A percentile compares a stretch with the other conserved stretches of the same genome.
Evolutionary conservation across 2,797 vertebrate genomes (phyloP).

Genomic region (Todus mexicanus): DNA sequence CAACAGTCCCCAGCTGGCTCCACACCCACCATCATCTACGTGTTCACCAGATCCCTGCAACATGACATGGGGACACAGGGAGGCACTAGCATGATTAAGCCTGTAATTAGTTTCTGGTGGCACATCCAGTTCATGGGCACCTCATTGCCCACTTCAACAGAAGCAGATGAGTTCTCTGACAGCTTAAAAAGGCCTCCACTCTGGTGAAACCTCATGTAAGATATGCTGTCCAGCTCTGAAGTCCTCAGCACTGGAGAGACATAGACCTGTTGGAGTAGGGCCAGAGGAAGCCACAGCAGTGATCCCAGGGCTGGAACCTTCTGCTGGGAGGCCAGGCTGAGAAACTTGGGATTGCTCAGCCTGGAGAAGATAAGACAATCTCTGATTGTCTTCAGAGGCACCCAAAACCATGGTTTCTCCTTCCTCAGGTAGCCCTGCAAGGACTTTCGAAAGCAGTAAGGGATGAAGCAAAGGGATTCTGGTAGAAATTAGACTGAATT

Average conservation of each 20-base stretch:
- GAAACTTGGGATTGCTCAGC: neutral
- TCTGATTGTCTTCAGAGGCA: neutral
- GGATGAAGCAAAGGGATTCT: neutral
- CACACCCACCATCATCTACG: neutral
- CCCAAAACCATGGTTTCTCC: fast-evolving
- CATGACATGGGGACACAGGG: fast-evolving
- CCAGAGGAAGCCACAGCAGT: neutral
- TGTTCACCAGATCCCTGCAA: neutral
- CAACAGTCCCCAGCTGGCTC: neutral
- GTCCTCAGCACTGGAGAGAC: neutral
- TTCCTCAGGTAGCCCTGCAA: neutral
- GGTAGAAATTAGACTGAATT: conserved; percentile 5
- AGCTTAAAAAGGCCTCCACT: neutral
- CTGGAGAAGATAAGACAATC: neutral
- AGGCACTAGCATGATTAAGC: neutral
- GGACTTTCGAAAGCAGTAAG: neutral
- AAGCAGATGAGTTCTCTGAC: fast-evolving
- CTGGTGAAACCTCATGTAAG: neutral
- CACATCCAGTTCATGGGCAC: fast-evolving
- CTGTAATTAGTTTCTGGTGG: neutral
- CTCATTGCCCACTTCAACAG: neutral
- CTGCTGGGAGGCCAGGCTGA: neutral
- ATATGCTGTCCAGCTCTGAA: neutral
- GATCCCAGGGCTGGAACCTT: neutral
- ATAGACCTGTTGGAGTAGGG: neutral